Evolutionary conservation across 2,888 invertebrate genomes (phyloP), one percentile per base, ranked within the genome.

Genomic region (Dugesia japonica): DNA sequence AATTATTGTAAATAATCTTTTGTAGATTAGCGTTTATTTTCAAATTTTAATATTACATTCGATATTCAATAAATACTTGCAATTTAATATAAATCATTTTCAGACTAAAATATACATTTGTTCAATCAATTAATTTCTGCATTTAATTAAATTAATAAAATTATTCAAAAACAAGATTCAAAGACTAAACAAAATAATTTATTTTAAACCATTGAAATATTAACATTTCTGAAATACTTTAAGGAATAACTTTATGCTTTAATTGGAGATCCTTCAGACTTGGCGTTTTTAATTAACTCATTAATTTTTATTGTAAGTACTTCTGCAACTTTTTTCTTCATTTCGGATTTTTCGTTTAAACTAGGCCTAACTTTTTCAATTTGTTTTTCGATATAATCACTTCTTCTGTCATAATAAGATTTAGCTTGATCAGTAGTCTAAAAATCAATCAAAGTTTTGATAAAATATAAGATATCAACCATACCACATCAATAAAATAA

Each of bases 401-500:
- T n/a, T n/a, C 72, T 7, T 15, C 72, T 15, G 15, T 72, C 28
- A 20, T 72, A 72, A 23, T 72, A 72, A 17, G 28, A 15, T 15
- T 72, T 28, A 20, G 72, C 72, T n/a, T 27, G 28, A 27, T 27
- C 27, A n/a, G n/a, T 28, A 17, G 4, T 28, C 72, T 72, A 72
- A 4, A 72, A 72, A 31, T 1, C 4, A 23, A 72, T n/a, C 1
- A 23, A n/a, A 72, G 15, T n/a, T 7, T 27, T n/a, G n/a, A 26
- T 23, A 7, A 9, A 71, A 15, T n/a, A 71, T 71, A 15, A n/a
- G n/a, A n/a, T n/a, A n/a, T n/a, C n/a, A 71, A 72, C 1, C 26
- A n/a, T 28, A 72, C 72, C 72, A 72, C 4, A 72, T 72, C 72
- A n/a, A 31, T 28, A 27, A 28, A 72, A n/a, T 72, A 72, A n/a